Evolutionary conservation across 2,888 invertebrate genomes (phyloP).

Genomic region (Electrophaes corylata): DNA sequence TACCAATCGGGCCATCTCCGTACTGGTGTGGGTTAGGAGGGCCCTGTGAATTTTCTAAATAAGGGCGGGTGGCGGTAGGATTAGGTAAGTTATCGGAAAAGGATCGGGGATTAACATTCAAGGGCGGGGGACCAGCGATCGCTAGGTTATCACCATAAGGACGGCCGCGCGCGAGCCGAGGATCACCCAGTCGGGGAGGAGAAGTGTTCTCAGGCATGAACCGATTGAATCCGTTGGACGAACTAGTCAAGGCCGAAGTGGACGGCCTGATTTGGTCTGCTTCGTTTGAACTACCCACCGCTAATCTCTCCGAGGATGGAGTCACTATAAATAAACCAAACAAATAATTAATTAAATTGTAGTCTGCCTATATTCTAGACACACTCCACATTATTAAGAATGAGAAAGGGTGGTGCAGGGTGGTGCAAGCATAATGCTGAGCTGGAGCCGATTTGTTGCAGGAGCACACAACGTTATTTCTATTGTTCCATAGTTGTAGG

Average conservation of each 20-base stretch:
- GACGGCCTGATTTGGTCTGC: neutral
- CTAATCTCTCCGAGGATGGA: neutral
- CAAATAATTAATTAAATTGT: neutral
- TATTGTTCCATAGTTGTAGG: too few relatives aligned
- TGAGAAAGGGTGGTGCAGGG: too few relatives aligned
- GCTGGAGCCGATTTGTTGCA: too few relatives aligned
- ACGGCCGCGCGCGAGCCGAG: neutral
- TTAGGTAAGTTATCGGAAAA: neutral
- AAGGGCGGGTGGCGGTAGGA: neutral
- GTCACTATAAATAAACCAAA: neutral
- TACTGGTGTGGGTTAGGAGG: neutral
- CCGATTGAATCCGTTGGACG: slow-evolving; percentile 9
- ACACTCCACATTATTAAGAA: neutral
- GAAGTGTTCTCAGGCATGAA: neutral
- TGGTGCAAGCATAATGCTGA: too few relatives aligned
- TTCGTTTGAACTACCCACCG: neutral
- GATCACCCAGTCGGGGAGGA: neutral
- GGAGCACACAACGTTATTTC: too few relatives aligned
- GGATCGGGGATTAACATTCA: neutral
- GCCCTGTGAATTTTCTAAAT: neutral
- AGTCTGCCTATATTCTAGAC: neutral
- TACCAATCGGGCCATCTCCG: neutral
- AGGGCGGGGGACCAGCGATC: neutral
- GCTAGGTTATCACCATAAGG: neutral
- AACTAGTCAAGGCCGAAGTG: neutral